Conservation (phyloP, 2,797 vertebrate genomes). For the Tachyglossus aculeatus region DNA sequence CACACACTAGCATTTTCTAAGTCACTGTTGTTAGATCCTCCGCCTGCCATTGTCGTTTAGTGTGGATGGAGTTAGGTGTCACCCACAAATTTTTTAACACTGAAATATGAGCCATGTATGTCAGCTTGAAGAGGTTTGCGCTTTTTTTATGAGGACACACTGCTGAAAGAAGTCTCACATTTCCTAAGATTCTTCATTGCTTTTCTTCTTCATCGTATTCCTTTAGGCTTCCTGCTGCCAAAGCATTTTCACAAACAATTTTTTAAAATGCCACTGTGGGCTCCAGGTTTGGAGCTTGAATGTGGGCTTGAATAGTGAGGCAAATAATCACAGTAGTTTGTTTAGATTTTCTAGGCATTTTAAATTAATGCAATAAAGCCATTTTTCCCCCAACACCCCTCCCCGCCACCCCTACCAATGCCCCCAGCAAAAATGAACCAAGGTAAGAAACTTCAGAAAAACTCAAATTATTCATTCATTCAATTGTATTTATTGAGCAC, state of each 20-base stretch:
- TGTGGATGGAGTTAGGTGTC: not conserved
- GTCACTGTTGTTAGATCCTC: too few species aligned
- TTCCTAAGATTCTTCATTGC: slow-evolving; percentile 35
- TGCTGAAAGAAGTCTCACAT: slow-evolving; percentile 39
- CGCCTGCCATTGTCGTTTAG: too few species aligned
- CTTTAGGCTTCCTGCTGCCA: slow-evolving; percentile 60
- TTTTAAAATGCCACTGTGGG: slow-evolving; percentile 35
- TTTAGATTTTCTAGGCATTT: slow-evolving; percentile 6
- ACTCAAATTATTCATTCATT: too few species aligned
- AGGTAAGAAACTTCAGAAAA: not conserved
- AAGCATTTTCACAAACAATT: slow-evolving; percentile 49
- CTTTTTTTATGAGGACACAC: slow-evolving; percentile 39
- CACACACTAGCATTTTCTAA: too few species aligned
- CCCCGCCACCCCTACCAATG: too few species aligned
- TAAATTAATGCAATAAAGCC: not conserved
- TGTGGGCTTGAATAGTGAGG: not conserved
- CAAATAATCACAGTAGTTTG: not conserved
- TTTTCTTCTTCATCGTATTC: slow-evolving; percentile 33
- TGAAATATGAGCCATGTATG: not conserved
- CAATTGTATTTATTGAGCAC: too few species aligned
- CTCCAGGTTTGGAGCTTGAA: slow-evolving; percentile 16
- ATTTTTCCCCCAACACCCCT: not conserved
- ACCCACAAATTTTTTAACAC: not conserved
- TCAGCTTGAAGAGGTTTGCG: slow-evolving; percentile 16
- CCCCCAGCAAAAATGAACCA: too few species aligned